Conservation (phyloP, 2,888 invertebrate species). For the Ischnus inquisitorius region DNA sequence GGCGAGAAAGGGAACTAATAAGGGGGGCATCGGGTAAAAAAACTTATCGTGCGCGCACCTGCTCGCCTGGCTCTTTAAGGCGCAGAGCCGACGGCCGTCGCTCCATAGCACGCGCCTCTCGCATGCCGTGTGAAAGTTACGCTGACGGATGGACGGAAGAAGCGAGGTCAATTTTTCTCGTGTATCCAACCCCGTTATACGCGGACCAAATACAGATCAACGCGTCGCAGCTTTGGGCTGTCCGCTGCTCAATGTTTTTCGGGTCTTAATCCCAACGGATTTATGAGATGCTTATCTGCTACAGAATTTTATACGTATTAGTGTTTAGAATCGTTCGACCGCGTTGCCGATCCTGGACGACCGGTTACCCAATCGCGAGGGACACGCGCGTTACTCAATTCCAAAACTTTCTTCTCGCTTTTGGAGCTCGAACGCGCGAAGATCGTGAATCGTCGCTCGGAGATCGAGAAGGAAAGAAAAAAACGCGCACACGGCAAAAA, state of each 20-base stretch:
- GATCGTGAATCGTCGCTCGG: constrained; percentile 12
- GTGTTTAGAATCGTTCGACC: constrained; percentile 50
- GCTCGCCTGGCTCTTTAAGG: constrained; percentile 62
- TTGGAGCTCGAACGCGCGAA: constrained; percentile 38
- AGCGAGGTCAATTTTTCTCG: constrained; percentile 40
- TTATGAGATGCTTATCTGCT: neutral
- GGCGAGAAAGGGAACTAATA: neutral
- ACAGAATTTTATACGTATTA: constrained; percentile 22
- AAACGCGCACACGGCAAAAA: neutral
- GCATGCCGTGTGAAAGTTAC: constrained; percentile 57
- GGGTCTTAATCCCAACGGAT: neutral
- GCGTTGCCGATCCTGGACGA: constrained; percentile 60
- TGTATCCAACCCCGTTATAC: constrained; percentile 4
- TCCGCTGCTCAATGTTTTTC: neutral
- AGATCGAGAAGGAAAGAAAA: neutral
- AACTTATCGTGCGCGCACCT: constrained; percentile 75
- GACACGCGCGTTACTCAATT: constrained; percentile 67
- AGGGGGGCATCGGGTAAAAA: constrained; percentile 17
- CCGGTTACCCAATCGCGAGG: constrained; percentile 64
- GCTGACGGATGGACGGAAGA: constrained; percentile 8
- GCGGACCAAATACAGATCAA: neutral
- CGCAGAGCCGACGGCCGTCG: constrained; percentile 68
- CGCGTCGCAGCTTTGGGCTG: neutral
- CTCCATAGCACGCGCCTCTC: constrained; percentile 43
- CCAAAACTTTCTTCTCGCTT: constrained; percentile 67